Base-by-base conservation (phyloP, 2,888 invertebrate genomes). In the Cryptosula pallasiana region DNA sequence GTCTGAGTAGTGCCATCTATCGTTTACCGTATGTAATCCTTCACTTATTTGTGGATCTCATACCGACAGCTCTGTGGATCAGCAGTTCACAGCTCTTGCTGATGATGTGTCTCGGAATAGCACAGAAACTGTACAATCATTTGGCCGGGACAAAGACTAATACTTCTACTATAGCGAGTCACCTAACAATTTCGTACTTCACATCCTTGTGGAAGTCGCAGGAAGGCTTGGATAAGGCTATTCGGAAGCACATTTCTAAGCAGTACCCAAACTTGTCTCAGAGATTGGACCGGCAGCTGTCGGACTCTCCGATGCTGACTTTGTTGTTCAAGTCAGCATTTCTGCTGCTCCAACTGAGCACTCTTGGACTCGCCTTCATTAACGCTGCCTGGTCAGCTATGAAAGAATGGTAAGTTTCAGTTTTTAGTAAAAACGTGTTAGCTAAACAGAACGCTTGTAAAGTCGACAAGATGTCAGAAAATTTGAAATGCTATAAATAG, bases 81-180 rank as follows among this genome's bases (percentile, higher is more conserved):
- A 32, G 9, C 13, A 5, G 9, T 25, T 27, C 63, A 29, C 32
- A 25, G 63, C 63, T 63, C 3, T 32, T 32, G 20, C 27, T 63
- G 3, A 27, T 63, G n/a, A 25, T 27, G 3, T 9, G 32, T 5
- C 34, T 63, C 3, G 63, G 63, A 3, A 2, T 63, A n/a, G 63
- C 32, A 25, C 63, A 63, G 32, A 20, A 63, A 63, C 63, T 63
- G 16, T 63, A 63, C n/a, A 16, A 63, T 34, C 63, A 63, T 32
- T 1, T 63, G 3, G 3, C 13, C 9, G 63, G 32, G 2, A 32
- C 27, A 5, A 63, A 63, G 32, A n/a, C 32, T 25, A 32, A 34
- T 9, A 5, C 27, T 27, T 20, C 63, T 13, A 13, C 63, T 25
- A 9, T 63, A 5, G 13, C 25, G n/a, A 63, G 63, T 63, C 63